Base-by-base conservation (phyloP, 1,140 invertebrate genomes). In the Ptiloglossa arizonensis region DNA sequence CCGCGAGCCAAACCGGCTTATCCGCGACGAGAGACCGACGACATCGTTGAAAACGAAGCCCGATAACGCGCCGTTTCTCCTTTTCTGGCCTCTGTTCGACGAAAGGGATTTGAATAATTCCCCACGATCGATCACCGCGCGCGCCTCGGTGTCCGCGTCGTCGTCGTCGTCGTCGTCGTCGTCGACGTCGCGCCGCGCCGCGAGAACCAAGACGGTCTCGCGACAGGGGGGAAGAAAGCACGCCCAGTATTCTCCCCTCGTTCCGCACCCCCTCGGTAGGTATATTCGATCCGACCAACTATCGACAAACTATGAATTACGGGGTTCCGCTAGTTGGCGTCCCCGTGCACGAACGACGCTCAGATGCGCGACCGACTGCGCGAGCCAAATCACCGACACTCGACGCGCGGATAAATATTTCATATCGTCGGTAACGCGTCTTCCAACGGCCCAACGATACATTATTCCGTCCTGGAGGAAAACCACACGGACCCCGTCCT, bases 351-450 rank as follows among this genome's bases (percentile, higher is more conserved):
- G 57, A 5, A 50, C n/a, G 46, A 11, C 6, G 22, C n/a, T 5
- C 50, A 57, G 72, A n/a, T 57, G 64, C 22, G 5, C 22, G 38
- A 15, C 57, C 29, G 24, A n/a, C 48, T 11, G 35, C 8, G 2
- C 63, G 27, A 48, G 69, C 54, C 54, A 59, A 76, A 76, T 76
- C 73, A 41, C 66, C 29, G 32, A 32, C n/a, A n/a, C n/a, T 29
- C 29, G 64, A 56, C 46, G 44, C 46, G 44, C 54, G 54, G 69
- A 76, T 76, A 76, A 76, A 76, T 76, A 76, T 76, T 76, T 76
- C 73, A 76, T 75, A 59, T 29, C 54, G 22, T 38, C 46, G 73
- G n/a, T n/a, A n/a, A n/a, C n/a, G n/a, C n/a, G n/a, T n/a, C n/a
- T n/a, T n/a, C n/a, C n/a, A n/a, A n/a, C n/a, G n/a, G n/a, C n/a